Evolutionary conservation across 2,888 invertebrate genomes (phyloP).

Genomic region (Agrochola macilenta): DNA sequence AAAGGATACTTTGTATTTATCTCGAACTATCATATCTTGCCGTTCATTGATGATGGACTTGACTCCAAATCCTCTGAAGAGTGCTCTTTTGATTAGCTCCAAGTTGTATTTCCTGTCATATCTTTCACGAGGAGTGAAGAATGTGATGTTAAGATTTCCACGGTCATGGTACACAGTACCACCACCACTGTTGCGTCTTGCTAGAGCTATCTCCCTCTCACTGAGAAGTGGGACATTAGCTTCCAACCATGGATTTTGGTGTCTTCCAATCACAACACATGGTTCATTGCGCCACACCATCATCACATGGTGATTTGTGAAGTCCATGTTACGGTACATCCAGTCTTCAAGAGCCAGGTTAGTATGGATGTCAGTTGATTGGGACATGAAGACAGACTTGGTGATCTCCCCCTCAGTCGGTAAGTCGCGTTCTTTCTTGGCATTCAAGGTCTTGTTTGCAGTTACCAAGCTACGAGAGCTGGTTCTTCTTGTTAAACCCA

Average conservation of each 20-base stretch:
- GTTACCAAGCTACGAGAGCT: slow-evolving; percentile 81
- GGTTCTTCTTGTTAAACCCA: slow-evolving; percentile 83
- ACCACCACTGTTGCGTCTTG: slow-evolving; percentile 98
- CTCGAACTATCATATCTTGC: slow-evolving; percentile 96
- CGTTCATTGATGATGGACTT: slow-evolving; percentile 94
- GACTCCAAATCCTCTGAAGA: slow-evolving; percentile 95
- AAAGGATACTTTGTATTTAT: slow-evolving; percentile 93
- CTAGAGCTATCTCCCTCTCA: slow-evolving; percentile 93
- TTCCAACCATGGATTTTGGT: slow-evolving; percentile 99
- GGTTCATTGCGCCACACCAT: slow-evolving; percentile 98
- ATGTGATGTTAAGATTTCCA: slow-evolving; percentile 98
- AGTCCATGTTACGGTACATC: slow-evolving; percentile 97
- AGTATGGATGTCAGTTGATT: slow-evolving; percentile 96
- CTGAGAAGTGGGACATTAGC: slow-evolving; percentile 93
- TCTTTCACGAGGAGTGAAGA: slow-evolving; percentile 95
- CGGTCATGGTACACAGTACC: slow-evolving; percentile 99
- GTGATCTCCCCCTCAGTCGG: slow-evolving; percentile 90
- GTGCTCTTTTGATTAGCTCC: slow-evolving; percentile 95
- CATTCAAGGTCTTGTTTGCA: slow-evolving; percentile 73
- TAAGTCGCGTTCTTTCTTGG: slow-evolving; percentile 77
- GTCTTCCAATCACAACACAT: slow-evolving; percentile 98
- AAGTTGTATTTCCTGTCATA: slow-evolving; percentile 97
- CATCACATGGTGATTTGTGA: slow-evolving; percentile 95
- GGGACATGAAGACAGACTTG: slow-evolving; percentile 97
- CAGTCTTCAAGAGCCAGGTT: slow-evolving; percentile 99